Conservation (phyloP, 2,888 invertebrate genomes). For the Aspidiotus rigidus region DNA sequence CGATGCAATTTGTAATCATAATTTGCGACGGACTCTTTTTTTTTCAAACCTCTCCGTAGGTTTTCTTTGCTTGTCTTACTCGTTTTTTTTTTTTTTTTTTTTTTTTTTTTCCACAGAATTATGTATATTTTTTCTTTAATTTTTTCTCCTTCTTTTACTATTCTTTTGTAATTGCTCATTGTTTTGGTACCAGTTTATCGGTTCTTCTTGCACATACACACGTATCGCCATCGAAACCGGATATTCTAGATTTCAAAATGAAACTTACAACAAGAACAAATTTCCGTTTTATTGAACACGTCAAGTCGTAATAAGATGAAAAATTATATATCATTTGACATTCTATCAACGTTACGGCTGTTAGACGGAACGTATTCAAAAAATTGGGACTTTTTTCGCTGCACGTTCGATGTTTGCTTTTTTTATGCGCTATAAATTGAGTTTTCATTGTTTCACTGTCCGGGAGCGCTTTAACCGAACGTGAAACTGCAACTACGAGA, state of each 20-base stretch:
- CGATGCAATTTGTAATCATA: slow-evolving; percentile 23
- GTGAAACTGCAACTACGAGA: slow-evolving; percentile 11
- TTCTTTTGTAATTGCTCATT: slow-evolving; percentile 17
- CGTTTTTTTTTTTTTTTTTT: too few species aligned
- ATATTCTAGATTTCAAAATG: slow-evolving; percentile 31
- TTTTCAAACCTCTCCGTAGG: neutral
- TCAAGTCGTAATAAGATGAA: slow-evolving; percentile 32
- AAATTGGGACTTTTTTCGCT: slow-evolving; percentile 23
- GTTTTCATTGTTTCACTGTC: slow-evolving; percentile 14
- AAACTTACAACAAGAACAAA: slow-evolving; percentile 32
- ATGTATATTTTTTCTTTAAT: too few species aligned
- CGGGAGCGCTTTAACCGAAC: slow-evolving; percentile 17
- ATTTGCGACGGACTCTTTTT: slow-evolving; percentile 21
- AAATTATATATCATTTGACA: slow-evolving; percentile 33
- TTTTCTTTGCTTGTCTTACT: too few species aligned
- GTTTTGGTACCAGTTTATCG: slow-evolving; percentile 23
- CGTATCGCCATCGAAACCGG: slow-evolving; percentile 20
- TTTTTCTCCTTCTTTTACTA: neutral
- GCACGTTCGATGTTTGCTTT: slow-evolving; percentile 4
- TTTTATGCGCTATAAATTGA: slow-evolving; percentile 19
- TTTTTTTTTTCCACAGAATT: too few species aligned
- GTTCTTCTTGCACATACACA: neutral
- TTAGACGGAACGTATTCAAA: slow-evolving; percentile 28
- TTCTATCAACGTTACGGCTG: slow-evolving; percentile 32
- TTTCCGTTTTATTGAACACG: slow-evolving; percentile 31